Evolutionary conservation across 2,888 invertebrate genomes (phyloP), one percentile per base, ranked within the genome.

Genomic region (Ramazzottius varieornatus): DNA sequence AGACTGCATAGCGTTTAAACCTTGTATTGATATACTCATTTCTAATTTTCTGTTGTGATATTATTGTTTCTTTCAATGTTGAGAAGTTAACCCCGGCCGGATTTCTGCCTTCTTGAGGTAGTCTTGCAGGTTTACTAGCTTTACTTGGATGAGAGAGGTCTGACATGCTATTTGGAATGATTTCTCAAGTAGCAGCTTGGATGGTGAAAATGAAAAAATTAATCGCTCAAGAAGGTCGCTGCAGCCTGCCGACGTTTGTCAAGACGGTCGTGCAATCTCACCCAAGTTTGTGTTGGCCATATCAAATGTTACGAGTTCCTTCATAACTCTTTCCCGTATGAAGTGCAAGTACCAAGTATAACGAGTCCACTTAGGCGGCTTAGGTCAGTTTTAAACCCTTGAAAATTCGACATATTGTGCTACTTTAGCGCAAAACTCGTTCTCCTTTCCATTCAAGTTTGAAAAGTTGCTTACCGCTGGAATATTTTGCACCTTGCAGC

Each of bases 181-280:
- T n/a, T n/a, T n/a, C n/a, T n/a, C n/a, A n/a, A n/a, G n/a, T n/a
- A n/a, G n/a, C n/a, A n/a, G n/a, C n/a, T n/a, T n/a, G n/a, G n/a
- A n/a, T 40, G 40, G 20, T 8, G 40, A 54, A 54, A 54, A 54
- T 54, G 54, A 54, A 54, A 54, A 54, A 54, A 16, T 54, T 54
- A 54, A 54, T 54, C 54, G 54, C 54, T 54, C 54, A 54, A 54
- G 54, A 54, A 54, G 54, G 54, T 54, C 54, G 29, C 54, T 54
- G 24, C 29, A 8, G 8, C 20, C 13, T 40, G 40, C 13, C 40
- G 20, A 40, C 8, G 8, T 40, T 40, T 40, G 40, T 40, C 20
- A 40, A 40, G 40, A 40, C 40, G 40, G 20, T 40, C 40, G 40
- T 20, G 40, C 8, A 8, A 40, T 8, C 40, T 20, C 8, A 40